Evolutionary conservation across 2,888 invertebrate genomes (phyloP).

Genomic region (Brassicogethes aeneus): DNA sequence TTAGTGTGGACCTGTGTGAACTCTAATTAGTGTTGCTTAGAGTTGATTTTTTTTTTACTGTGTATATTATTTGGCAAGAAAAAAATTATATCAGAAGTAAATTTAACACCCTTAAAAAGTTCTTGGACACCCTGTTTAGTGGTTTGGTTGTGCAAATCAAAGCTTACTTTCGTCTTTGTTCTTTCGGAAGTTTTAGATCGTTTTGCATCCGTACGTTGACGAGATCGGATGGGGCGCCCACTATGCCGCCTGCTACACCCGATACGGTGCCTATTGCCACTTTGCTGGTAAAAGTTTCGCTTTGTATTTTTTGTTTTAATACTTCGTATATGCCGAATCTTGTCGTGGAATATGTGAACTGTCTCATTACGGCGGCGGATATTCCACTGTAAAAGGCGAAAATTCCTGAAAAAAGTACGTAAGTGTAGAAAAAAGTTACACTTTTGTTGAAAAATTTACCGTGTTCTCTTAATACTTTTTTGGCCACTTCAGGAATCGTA

Average conservation of each 20-base stretch:
- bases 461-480: conserved; percentile 71
- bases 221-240: conserved; percentile 93
- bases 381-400: conserved; percentile 88
- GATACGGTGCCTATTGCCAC: conserved; percentile 71
- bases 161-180: conserved; percentile 83
- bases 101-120: too few relatives aligned
- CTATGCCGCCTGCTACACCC: conserved; percentile 82
- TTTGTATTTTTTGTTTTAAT: conserved; percentile 54
- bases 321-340: conserved; percentile 59
- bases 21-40: too few relatives aligned
- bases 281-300: conserved; percentile 44
- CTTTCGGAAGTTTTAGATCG: conserved; percentile 80
- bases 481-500: conserved; percentile 61
- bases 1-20: too few relatives aligned
- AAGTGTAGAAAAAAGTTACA: neutral
- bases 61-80: too few relatives aligned
- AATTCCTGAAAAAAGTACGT: too few relatives aligned
- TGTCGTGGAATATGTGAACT: conserved; percentile 91
- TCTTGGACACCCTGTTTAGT: too few relatives aligned
- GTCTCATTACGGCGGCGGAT: conserved; percentile 84
- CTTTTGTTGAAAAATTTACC: conserved; percentile 41
- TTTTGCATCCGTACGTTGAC: conserved; percentile 99
- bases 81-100: too few relatives aligned
- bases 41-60: too few relatives aligned
- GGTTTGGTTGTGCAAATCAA: too few relatives aligned